Evolutionary conservation across 2,888 invertebrate species (phyloP), one percentile per base, ranked within the genome.

Genomic region (Spodoptera picta): DNA sequence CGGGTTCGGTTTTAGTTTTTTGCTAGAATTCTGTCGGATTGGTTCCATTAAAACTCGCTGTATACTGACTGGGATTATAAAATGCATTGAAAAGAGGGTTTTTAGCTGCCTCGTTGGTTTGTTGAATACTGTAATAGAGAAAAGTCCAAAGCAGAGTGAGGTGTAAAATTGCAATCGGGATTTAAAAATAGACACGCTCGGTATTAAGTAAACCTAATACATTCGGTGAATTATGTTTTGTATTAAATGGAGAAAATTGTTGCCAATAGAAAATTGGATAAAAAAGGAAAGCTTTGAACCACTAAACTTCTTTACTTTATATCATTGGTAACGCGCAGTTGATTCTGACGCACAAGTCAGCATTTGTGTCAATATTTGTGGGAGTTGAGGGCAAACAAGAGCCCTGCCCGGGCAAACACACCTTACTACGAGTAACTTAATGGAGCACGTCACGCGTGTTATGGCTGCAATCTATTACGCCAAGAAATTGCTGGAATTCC

Each of bases 311-410:
- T 19, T 66, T 51, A 57, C 47, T 60, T 62, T 46, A 60, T 52
- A 60, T 42, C 77, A 76, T 78, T 75, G 69, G 69, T 73, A 60
- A 53, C 47, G 76, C 79, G 80, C 82, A 83, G 84, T 87, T 82
- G 83, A 84, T 83, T 83, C 80, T 78, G 79, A 76, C 81, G 82
- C 85, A 83, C 84, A 84, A 83, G 86, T 84, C 79, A 81, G 79
- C 84, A 86, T 87, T 87, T 83, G 81, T 81, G 89, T 89, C 89
- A 92, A 92, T 92, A 91, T 91, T 92, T 88, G 89, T 77, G 79
- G 73, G 84, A 75, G 81, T 82, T 76, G 81, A 79, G 77, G 62
- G 41, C 81, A 85, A 82, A 84, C 82, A 85, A 54, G 57, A 66
- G 71, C 66, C 76, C 72, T 59, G 73, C 79, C 69, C 66, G 65